Base-by-base conservation (phyloP, 2,888 invertebrate genomes). In the Conus canariensis region DNA sequence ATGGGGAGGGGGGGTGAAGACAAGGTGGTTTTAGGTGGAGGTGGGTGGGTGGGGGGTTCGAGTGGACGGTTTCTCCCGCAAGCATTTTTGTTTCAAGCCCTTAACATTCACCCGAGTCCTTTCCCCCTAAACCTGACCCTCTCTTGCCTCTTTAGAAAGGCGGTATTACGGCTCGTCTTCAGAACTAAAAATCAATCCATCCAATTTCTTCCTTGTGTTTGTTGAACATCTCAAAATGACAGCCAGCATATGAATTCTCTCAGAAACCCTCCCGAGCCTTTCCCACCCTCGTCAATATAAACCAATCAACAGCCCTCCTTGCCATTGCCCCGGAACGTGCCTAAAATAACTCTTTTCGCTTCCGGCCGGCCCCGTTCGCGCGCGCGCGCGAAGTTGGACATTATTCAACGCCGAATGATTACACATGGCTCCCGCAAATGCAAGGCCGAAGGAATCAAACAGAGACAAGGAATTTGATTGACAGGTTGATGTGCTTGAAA, bases 401-500 rank as follows among this genome's bases (percentile, higher is more conserved):
- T 58, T 25, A 58, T 83, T 83, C 58, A 56, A 58, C 58, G 19
- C 7, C 19, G 82, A 83, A 83, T 83, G 82, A 83, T 83, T 83
- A 83, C 82, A 83, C 82, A 58, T 22, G 82, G 58, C 82, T 56
- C 82, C 56, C 19, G 58, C 82, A 58, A 22, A 82, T 19, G 19
- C 82, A 9, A 58, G 56, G 19, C 58, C 9, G 82, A 82, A 82
- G 77, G 77, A 80, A 80, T 80, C 30, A 80, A 83, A 83, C 22
- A 83, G 82, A 83, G 82, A 83, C 19, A 83, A 83, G 82, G 82
- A 83, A 58, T 83, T 56, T 83, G 82, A 83, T 83, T 83, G 82
- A 83, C 82, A 83, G 82, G 56, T 83, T 83, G 82, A 83, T 83
- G 82, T 83, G 82, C 82, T 83, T 83, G 82, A 83, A 83, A 83